Evolutionary conservation across 2,113 vertebrate species (phyloP), one percentile per base, ranked within the genome.

Genomic region (Prunella fulvescens): DNA sequence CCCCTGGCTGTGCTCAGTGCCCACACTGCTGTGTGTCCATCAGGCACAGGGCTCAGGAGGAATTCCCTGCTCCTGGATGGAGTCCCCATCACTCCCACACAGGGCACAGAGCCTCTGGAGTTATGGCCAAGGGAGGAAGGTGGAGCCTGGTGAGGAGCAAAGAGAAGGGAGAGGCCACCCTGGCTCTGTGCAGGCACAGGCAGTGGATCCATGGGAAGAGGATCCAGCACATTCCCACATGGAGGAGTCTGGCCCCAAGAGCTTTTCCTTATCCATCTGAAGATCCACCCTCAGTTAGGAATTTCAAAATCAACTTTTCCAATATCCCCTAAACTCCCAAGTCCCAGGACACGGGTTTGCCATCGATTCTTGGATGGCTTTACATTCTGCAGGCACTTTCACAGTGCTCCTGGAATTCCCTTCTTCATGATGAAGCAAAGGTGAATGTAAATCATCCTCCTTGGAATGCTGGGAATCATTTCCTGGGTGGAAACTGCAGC

Each of bases 81-180:
- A 65, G 18, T 2, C 44, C 44, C 40, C 53, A 1, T 58, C 77
- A 9, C 18, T 53, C 8, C 62, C 64, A 47, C 39, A 8, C 35
- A 1, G 3, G 9, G 62, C 7, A 23, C 25, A 15, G 39, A 6
- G 3, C 66, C 23, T 3, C 28, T 17, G 86, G 20, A 74, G 16
- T 11, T 0, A 1, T 0, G 0, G 42, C 3, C 6, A 0, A 3
- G n/a, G 7, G 2, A 11, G 47, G 66, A n/a, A 6, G 33, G 65
- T 26, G 6, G 3, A 60, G 23, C 37, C 44, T 73, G 64, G 19
- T 1, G 54, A 35, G 45, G 45, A 53, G 33, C 0, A 3, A 3
- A 37, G 42, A n/a, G 58, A 66, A 51, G 33, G 45, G 6, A 40
- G 51, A 22, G 4, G 39, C 26, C 51, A 17, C 6, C 25, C 61